Base-by-base conservation (phyloP, 1,140 invertebrate species). In the Drosophila lacteicornis region DNA sequence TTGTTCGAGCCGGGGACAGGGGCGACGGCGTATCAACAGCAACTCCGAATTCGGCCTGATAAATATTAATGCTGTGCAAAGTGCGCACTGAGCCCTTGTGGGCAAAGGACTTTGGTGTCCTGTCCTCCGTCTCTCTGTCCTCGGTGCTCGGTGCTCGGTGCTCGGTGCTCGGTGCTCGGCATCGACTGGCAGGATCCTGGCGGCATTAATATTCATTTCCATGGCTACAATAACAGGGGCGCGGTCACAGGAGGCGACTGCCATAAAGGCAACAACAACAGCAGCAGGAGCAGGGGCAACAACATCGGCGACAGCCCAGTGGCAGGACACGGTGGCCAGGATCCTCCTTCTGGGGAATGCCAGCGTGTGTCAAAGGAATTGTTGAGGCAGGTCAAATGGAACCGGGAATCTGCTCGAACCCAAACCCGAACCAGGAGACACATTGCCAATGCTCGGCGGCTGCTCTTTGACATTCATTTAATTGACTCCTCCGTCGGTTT, bases 381-480 rank as follows among this genome's bases (percentile, higher is more conserved):
- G 74, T 69, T 81, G 67, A 79, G 86, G 70, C 67, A 79, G 73
- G 63, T 74, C 53, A 30, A 17, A 33, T 65, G 66, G 59, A 46
- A 46, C 33, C 47, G 4, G 49, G 33, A 46, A 46, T 25, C 47
- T 7, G 49, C 17, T 38, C 25, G 25, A 27, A 27, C 4, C 15
- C 15, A 27, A 13, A 19, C 22, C 15, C 53, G 13, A 30, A 22
- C 27, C 55, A 19, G 55, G 53, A 61, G 63, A 67, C 65, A 65
- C 65, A 80, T 49, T 61, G 63, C 62, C 74, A 66, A 58, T 47
- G 69, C 43, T 67, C 56, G 36, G 45, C 25, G 46, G 33, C 56
- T 51, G 80, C 77, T 80, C 83, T 91, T 91, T 91, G 87, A 91
- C 87, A 91, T 91, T 91, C 83, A 84, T 83, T 91, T 91, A 91